Conservation (phyloP, 2,888 invertebrate species). For the Anaspis maculata region DNA sequence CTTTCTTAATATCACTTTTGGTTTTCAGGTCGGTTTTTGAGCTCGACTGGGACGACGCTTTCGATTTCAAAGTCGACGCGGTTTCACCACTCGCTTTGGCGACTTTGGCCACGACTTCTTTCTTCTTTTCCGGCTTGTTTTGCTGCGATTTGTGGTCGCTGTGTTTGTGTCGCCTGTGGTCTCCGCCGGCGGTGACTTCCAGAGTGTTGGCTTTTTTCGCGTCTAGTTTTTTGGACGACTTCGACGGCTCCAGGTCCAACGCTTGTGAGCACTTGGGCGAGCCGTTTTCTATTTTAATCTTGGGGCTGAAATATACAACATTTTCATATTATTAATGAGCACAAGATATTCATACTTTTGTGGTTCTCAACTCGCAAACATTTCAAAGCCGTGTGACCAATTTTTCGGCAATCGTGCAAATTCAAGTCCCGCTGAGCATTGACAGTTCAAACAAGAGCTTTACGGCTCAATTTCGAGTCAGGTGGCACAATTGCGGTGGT, state of each 20-base stretch:
- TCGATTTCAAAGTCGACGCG: slow-evolving; percentile 2
- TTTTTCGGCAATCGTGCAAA: no score
- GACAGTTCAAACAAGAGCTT: no score
- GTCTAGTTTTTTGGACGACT: neutral
- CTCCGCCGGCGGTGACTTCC: slow-evolving; percentile 25
- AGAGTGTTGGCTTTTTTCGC: slow-evolving; percentile 36
- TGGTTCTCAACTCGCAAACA: no score
- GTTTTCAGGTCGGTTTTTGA: slow-evolving; percentile 6
- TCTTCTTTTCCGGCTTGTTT: slow-evolving; percentile 25
- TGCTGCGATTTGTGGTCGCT: slow-evolving; percentile 13
- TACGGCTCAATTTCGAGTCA: no score
- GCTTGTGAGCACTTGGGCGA: slow-evolving; percentile 22
- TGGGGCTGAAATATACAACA: slow-evolving; percentile 33
- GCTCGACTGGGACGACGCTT: no score
- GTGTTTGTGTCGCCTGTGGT: slow-evolving; percentile 27
- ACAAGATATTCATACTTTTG: no score
- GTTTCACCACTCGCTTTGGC: slow-evolving; percentile 10
- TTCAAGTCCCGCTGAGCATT: no score
- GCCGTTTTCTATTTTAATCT: slow-evolving; percentile 40
- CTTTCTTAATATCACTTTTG: no score
- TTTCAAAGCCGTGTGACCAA: no score
- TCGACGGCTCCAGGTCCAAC: slow-evolving; percentile 14
- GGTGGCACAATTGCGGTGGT: no score
- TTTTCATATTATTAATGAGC: slow-evolving; percentile 1
- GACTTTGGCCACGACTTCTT: slow-evolving; percentile 6